Conservation (phyloP, 2,888 invertebrate species). For the Hololepta plana region DNA sequence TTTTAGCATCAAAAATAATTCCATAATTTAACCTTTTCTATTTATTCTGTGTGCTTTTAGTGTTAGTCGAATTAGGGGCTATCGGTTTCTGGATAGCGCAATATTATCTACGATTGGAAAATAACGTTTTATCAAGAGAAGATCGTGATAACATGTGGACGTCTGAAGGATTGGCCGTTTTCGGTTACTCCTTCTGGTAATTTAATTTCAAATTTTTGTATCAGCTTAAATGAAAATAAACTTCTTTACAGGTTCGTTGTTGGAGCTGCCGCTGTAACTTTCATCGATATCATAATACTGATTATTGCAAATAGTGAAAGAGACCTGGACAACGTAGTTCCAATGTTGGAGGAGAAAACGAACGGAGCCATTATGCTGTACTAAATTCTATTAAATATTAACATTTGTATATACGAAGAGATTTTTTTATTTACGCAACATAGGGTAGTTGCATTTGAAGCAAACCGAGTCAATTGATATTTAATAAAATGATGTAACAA, state of each 20-base stretch:
- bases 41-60: too few species aligned
- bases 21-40: not conserved
- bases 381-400: conserved; percentile 20
- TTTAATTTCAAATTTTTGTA: not conserved
- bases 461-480: too few species aligned
- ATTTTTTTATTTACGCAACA: too few species aligned
- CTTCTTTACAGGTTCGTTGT: conserved; percentile 45
- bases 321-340: conserved; percentile 41
- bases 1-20: not conserved
- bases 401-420: too few species aligned
- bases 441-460: too few species aligned
- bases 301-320: conserved; percentile 55
- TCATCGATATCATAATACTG: conserved; percentile 55
- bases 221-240: conserved; percentile 3
- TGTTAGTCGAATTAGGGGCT: conserved; percentile 54
- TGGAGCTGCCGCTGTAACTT: conserved; percentile 46
- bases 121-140: conserved; percentile 65
- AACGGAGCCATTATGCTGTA: conserved; percentile 77
- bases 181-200: conserved; percentile 80
- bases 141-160: conserved; percentile 69
- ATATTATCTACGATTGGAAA: conserved; percentile 60
- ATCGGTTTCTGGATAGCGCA: conserved; percentile 70
- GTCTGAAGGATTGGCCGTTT: conserved; percentile 59
- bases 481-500: too few species aligned
- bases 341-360: conserved; percentile 57